Conservation (phyloP, 2,888 invertebrate genomes). For the Sarcophaga carnaria region DNA sequence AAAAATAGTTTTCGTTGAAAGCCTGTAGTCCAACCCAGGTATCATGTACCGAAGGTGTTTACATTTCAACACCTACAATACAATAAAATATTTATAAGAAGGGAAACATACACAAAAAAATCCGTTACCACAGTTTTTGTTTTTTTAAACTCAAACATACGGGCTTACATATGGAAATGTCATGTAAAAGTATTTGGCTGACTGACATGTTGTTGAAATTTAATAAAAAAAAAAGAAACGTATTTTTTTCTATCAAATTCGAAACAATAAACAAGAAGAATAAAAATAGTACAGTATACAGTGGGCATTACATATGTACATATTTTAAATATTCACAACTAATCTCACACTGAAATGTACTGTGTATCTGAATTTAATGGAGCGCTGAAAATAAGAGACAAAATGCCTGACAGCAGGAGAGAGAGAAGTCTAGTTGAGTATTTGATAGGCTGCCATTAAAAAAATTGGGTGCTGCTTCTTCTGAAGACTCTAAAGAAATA, state of each 20-base stretch:
- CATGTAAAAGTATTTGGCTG: constrained; percentile 28
- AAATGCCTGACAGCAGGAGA: no score
- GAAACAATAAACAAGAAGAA: constrained; percentile 14
- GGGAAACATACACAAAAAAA: neutral
- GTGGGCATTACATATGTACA: constrained; percentile 2
- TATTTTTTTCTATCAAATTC: constrained; percentile 4
- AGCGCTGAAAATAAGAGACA: no score
- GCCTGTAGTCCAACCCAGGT: neutral
- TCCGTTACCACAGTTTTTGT: neutral
- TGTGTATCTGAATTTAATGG: no score
- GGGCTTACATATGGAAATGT: neutral
- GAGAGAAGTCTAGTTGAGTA: no score
- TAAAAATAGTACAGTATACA: constrained; percentile 24
- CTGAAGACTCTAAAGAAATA: no score
- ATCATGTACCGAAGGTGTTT: constrained; percentile 48
- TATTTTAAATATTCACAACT: no score
- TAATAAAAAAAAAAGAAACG: neutral
- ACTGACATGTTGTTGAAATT: constrained; percentile 67
- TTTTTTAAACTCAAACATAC: neutral
- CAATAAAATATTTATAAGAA: constrained; percentile 18
- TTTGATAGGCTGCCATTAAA: no score
- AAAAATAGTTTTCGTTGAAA: constrained; percentile 22
- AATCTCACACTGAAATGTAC: no score
- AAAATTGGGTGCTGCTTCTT: no score
- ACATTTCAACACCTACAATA: constrained; percentile 51